Evolutionary conservation across 2,888 invertebrate species (phyloP).

Genomic region (Erebia epiphron): DNA sequence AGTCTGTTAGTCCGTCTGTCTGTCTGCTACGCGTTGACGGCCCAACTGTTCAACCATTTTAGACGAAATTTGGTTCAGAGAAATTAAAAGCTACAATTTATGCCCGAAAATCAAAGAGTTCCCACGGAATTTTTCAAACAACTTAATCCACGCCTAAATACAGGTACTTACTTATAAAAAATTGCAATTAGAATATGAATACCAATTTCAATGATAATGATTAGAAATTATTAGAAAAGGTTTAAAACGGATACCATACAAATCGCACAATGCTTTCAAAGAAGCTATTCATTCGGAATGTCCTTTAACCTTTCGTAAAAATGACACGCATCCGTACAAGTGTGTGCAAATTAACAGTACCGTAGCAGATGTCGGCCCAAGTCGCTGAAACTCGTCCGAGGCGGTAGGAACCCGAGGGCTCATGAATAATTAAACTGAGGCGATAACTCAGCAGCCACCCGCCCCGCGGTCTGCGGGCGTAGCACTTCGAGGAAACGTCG

Average conservation of each 20-base stretch:
- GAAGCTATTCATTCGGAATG: background rate
- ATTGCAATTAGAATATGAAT: no score
- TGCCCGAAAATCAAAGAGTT: no score
- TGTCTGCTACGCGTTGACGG: no score
- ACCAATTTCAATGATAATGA: no score
- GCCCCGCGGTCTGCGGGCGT: slow-evolving; percentile 52
- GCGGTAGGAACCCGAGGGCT: slow-evolving; percentile 46
- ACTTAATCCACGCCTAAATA: no score
- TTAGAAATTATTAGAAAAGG: no score
- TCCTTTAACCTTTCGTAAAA: slow-evolving; percentile 10
- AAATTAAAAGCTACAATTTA: no score
- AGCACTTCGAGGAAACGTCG: slow-evolving; percentile 65
- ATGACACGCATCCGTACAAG: slow-evolving; percentile 32
- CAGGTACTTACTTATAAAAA: no score
- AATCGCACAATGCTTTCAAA: background rate
- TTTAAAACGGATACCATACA: background rate
- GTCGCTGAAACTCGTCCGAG: slow-evolving; percentile 60
- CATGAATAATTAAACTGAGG: slow-evolving; percentile 77
- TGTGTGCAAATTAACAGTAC: slow-evolving; percentile 67
- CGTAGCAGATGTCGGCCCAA: slow-evolving; percentile 66
- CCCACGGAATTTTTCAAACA: no score
- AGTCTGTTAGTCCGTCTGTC: no score
- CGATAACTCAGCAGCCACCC: slow-evolving; percentile 71
- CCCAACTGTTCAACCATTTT: no score
- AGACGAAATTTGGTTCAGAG: no score